A percentile compares a stretch with the other conserved stretches of the same genome.
These are phyloP conservation scores for Ennomos quercinarius DNA, from an alignment of 2,888 invertebrate genomes.

Conservation along the genomic window DNA sequence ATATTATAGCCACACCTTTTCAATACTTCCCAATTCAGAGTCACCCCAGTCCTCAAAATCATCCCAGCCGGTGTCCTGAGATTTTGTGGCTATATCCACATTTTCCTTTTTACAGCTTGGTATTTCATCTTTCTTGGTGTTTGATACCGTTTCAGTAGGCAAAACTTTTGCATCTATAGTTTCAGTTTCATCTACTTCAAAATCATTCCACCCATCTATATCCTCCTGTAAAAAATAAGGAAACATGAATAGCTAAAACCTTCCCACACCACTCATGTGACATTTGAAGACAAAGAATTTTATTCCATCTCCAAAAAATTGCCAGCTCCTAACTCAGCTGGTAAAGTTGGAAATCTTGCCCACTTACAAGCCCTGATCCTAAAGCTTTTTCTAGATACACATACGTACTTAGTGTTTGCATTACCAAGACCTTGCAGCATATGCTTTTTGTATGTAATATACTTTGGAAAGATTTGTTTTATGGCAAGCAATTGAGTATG, in stretches of 20 bases:
- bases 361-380: too few species aligned
- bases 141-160: slow-evolving; percentile 17
- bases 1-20: slow-evolving; percentile 43
- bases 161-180: slow-evolving; percentile 37
- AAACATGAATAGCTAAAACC: slow-evolving; percentile 5
- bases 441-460: not conserved
- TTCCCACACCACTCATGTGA: too few species aligned
- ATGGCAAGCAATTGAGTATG: not conserved
- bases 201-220: slow-evolving; percentile 80
- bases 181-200: slow-evolving; percentile 71
- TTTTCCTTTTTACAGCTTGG: slow-evolving; percentile 28
- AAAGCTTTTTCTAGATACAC: too few species aligned
- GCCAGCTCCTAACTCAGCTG: too few species aligned
- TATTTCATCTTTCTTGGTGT: slow-evolving; percentile 3
- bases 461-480: not conserved
- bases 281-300: too few species aligned
- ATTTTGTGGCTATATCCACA: slow-evolving; percentile 44
- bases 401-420: too few species aligned
- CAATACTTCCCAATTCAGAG: slow-evolving; percentile 45
- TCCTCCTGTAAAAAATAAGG: slow-evolving; percentile 39
- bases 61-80: slow-evolving; percentile 80
- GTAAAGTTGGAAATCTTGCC: too few species aligned
- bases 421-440: too few species aligned
- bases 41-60: slow-evolving; percentile 81
- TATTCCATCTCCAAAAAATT: too few species aligned